Evolutionary conservation across 2,113 vertebrate species (phyloP).

Genomic region (Bubo scandiacus): DNA sequence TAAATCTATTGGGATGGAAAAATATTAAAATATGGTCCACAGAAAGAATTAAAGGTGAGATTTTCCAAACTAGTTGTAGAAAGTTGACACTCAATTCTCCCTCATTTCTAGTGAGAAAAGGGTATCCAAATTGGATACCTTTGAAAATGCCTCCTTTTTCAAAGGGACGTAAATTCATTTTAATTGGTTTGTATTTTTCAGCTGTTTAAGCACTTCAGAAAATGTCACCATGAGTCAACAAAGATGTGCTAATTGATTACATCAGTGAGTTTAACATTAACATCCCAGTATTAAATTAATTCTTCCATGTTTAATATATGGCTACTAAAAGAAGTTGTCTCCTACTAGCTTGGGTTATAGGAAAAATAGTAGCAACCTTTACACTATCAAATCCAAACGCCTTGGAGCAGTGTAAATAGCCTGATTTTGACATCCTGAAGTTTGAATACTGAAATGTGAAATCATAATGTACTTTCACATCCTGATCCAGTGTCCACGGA

Average conservation of each 20-base stretch:
- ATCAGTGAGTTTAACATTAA: slow-evolving; percentile 19
- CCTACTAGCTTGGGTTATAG: not conserved
- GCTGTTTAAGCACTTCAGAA: slow-evolving; percentile 8
- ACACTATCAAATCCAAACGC: not conserved
- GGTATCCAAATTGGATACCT: not conserved
- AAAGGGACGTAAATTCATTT: not conserved
- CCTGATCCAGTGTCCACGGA: not conserved
- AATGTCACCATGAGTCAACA: slow-evolving; percentile 40
- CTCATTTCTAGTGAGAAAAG: not conserved
- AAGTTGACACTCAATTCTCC: not conserved
- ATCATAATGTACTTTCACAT: not conserved
- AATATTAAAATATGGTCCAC: not conserved
- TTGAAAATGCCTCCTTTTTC: not conserved
- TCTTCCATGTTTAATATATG: not conserved
- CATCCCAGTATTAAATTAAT: not conserved
- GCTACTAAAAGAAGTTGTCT: not conserved
- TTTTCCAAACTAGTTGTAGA: not conserved
- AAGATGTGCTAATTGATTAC: slow-evolving; percentile 17
- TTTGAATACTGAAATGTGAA: not conserved
- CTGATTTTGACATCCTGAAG: not conserved
- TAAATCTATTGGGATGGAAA: not conserved
- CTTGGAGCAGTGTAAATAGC: not conserved
- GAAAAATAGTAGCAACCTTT: not conserved
- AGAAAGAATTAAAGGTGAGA: not conserved
- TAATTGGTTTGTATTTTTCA: slow-evolving; percentile 14